Evolutionary conservation across 2,797 vertebrate genomes (phyloP).

Genomic region (Pitangus sulphuratus): DNA sequence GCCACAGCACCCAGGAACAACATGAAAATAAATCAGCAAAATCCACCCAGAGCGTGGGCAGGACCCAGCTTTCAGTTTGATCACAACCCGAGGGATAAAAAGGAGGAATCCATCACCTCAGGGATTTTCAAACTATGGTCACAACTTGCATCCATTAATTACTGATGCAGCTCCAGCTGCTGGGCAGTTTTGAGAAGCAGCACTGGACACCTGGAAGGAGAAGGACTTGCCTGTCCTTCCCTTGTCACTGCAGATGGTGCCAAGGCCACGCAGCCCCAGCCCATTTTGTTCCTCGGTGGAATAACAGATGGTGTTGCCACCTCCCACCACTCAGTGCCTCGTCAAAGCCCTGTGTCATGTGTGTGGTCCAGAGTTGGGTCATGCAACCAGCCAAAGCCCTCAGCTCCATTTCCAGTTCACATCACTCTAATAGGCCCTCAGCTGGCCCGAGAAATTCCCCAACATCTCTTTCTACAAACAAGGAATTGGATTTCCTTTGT

Average conservation of each 20-base stretch:
- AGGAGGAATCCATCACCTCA: not conserved
- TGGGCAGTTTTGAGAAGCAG: not conserved
- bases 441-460: conserved; percentile 35
- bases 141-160: not conserved
- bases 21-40: not conserved
- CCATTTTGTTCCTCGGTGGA: not conserved
- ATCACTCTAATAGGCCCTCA: conserved; percentile 40
- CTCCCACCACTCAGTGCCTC: not conserved
- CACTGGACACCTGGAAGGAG: not conserved
- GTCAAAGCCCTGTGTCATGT: not conserved
- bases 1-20: not conserved
- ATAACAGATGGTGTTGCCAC: not conserved
- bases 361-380: conserved; percentile 51
- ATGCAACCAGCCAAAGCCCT: conserved; percentile 19
- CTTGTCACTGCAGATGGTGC: rapidly evolving
- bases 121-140: not conserved
- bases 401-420: conserved; percentile 59
- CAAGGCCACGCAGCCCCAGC: rapidly evolving
- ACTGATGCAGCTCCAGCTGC: not conserved
- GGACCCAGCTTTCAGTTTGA: not conserved
- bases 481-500: conserved; percentile 63
- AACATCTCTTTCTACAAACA: conserved; percentile 53
- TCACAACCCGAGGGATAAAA: not conserved
- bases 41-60: not conserved
- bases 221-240: not conserved